Evolutionary conservation across 2,797 vertebrate genomes (phyloP).

Genomic region (Thunnus albacares): DNA sequence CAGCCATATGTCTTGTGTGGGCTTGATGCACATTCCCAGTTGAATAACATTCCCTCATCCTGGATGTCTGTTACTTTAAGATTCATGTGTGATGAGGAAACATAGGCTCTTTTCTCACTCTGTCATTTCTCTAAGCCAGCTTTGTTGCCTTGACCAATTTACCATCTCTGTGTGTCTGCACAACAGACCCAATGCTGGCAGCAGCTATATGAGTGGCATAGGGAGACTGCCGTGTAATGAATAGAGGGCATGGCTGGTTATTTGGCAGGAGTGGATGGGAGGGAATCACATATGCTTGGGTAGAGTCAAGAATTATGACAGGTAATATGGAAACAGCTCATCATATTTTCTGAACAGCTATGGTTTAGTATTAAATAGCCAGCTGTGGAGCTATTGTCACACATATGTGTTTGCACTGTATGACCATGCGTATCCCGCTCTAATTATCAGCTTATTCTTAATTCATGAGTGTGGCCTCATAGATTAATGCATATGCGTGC

Average conservation of each 20-base stretch:
- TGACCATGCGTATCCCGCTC: slow-evolving; percentile 19
- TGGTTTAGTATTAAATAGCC: slow-evolving; percentile 47
- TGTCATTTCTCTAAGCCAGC: slow-evolving; percentile 44
- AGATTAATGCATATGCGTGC: slow-evolving; percentile 54
- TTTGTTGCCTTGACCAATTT: slow-evolving; percentile 66
- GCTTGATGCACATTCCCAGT: slow-evolving; percentile 53
- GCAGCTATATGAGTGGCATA: slow-evolving; percentile 47
- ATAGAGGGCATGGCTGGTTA: slow-evolving; percentile 71
- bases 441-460: slow-evolving; percentile 56
- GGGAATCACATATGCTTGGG: slow-evolving; percentile 72
- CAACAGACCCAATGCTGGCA: slow-evolving; percentile 67
- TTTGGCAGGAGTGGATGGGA: slow-evolving; percentile 74
- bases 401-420: slow-evolving; percentile 38
- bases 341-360: slow-evolving; percentile 44
- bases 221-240: slow-evolving; percentile 73
- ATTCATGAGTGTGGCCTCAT: slow-evolving; percentile 55
- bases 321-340: slow-evolving; percentile 65
- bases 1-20: slow-evolving; percentile 55
- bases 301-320: slow-evolving; percentile 64
- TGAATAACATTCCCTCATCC: slow-evolving; percentile 48
- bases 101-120: slow-evolving; percentile 49
- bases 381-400: slow-evolving; percentile 48
- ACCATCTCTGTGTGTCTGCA: slow-evolving; percentile 52
- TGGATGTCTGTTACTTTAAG: slow-evolving; percentile 45
- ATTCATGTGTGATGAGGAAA: slow-evolving; percentile 51